These are phyloP conservation scores for Listrodromus nycthemerus DNA, from an alignment of 2,888 invertebrate species.

Conservation along the genomic window DNA sequence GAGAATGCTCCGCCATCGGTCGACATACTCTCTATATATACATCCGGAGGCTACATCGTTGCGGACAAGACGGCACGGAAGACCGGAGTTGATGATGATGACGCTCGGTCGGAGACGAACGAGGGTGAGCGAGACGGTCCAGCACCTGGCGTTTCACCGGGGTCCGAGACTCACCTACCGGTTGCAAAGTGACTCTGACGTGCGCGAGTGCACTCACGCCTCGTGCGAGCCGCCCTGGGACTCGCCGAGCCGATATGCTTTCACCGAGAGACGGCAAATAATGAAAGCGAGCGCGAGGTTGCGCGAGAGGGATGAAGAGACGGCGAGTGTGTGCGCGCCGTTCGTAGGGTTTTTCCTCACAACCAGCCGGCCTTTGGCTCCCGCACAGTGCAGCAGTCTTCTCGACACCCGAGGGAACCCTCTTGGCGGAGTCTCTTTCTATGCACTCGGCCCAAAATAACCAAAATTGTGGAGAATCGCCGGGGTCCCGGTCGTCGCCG, in stretches of 20 bases:
- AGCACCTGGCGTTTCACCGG: slow-evolving; percentile 59
- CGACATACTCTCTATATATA: neutral
- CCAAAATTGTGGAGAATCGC: slow-evolving; percentile 61
- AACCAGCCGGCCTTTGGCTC: slow-evolving; percentile 59
- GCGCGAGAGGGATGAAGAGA: slow-evolving; percentile 38
- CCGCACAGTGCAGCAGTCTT: slow-evolving; percentile 24
- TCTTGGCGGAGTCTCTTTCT: slow-evolving; percentile 26
- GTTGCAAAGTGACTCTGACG: slow-evolving; percentile 37
- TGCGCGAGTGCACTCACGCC: slow-evolving; percentile 57
- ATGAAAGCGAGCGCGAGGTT: slow-evolving; percentile 31
- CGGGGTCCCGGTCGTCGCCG: neutral
- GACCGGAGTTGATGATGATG: slow-evolving; percentile 14
- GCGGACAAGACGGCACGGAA: no score
- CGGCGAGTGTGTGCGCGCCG: slow-evolving; percentile 3
- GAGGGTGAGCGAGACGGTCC: slow-evolving; percentile 19
- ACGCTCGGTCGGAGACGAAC: slow-evolving; percentile 4
- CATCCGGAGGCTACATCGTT: neutral
- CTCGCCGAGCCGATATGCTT: neutral
- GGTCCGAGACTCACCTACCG: slow-evolving; percentile 40
- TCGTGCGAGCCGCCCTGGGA: slow-evolving; percentile 25
- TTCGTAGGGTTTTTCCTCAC: slow-evolving; percentile 56
- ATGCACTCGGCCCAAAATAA: slow-evolving; percentile 54
- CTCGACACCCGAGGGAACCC: slow-evolving; percentile 48
- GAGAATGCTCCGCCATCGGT: slow-evolving; percentile 16
- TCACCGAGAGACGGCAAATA: slow-evolving; percentile 29